Evolutionary conservation across 2,113 vertebrate species (phyloP).

Genomic region (Nestor notabilis): DNA sequence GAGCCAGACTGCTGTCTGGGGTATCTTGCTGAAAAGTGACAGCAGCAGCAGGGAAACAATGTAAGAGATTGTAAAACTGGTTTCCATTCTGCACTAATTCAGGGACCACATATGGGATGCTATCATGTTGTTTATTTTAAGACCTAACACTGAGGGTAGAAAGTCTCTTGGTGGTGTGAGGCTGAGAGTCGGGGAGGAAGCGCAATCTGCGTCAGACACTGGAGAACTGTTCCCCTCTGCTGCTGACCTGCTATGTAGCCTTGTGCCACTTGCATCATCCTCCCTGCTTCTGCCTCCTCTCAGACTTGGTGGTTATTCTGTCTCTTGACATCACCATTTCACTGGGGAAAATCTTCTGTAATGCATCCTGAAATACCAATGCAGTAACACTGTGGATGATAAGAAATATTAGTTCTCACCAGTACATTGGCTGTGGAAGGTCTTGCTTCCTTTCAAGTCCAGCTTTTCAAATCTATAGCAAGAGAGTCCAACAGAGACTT

Average conservation of each 20-base stretch:
- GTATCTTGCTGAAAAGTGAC: constrained; percentile 51
- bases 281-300: neutral
- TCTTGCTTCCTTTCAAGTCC: neutral
- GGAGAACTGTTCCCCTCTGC: accelerated
- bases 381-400: neutral
- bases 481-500: neutral
- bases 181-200: neutral
- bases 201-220: accelerated
- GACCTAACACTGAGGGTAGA: neutral
- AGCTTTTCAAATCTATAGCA: neutral
- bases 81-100: constrained; percentile 27
- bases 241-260: neutral
- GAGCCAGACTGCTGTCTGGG: constrained; percentile 42
- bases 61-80: constrained; percentile 13
- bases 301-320: neutral
- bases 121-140: constrained; percentile 28
- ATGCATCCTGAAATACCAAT: neutral
- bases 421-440: neutral
- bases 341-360: neutral
- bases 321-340: neutral
- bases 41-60: constrained; percentile 52
- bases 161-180: neutral
- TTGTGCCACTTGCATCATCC: neutral
- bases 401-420: neutral
- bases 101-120: constrained; percentile 22